Evolutionary conservation across 2,888 invertebrate genomes (phyloP).

Genomic region (Helobdella robusta): DNA sequence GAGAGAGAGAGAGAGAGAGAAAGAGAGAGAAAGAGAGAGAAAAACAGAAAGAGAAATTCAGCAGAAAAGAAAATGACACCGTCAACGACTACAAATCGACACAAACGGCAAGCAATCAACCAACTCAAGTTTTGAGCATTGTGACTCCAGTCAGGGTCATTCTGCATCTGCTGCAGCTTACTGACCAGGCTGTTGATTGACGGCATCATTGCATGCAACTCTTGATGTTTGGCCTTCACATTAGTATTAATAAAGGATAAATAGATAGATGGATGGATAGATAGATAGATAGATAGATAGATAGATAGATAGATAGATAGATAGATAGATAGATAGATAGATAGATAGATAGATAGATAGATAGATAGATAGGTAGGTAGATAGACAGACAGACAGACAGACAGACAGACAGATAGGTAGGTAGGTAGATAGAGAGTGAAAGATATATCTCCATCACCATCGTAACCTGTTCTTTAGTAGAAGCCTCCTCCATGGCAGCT

Average conservation of each 20-base stretch:
- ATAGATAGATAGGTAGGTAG: no score
- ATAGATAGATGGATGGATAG: conserved; percentile 13
- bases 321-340: conserved; percentile 16
- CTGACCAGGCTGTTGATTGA: conserved; percentile 10
- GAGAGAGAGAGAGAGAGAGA: conserved; percentile 4
- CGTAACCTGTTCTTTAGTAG: conserved; percentile 22
- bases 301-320: conserved; percentile 13
- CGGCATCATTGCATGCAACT: conserved; percentile 9
- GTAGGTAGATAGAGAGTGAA: no score
- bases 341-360: conserved; percentile 13
- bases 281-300: conserved; percentile 13
- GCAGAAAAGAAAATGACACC: no score
- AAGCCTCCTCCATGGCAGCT: conserved; percentile 16
- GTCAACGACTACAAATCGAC: not conserved
- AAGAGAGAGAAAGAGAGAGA: conserved; percentile 3
- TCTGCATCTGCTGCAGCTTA: conserved; percentile 16
- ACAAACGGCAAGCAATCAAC: not conserved
- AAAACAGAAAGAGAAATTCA: not conserved
- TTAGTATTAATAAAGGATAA: not conserved
- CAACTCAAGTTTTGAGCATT: conserved; percentile 12
- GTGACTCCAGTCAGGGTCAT: conserved; percentile 9
- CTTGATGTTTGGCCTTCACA: conserved; percentile 19
- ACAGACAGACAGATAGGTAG: not conserved
- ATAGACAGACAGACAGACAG: conserved; percentile 1
- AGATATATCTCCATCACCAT: no score